These are phyloP conservation scores for Gambusia yucatana DNA, from an alignment of 2,797 vertebrate species.

Conservation along the genomic window DNA sequence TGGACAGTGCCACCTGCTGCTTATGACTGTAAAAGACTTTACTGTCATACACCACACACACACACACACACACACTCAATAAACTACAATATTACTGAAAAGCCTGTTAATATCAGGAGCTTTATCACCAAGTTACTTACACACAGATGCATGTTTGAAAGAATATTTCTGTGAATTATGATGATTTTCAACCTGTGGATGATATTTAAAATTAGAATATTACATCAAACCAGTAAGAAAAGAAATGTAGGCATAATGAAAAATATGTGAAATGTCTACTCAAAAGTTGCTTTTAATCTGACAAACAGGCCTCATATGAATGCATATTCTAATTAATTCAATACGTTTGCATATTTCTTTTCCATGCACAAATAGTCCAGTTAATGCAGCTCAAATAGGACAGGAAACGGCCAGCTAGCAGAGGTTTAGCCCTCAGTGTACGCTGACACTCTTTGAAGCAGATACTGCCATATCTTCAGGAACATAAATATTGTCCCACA, in stretches of 20 bases:
- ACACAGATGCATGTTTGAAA: too few relatives aligned
- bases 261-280: too few relatives aligned
- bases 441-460: constrained; percentile 44
- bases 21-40: constrained; percentile 21
- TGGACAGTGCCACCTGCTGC: constrained; percentile 71
- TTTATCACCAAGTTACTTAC: too few relatives aligned
- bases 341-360: background rate
- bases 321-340: background rate
- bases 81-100: too few relatives aligned
- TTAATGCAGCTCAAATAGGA: constrained; percentile 11
- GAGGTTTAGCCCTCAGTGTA: constrained; percentile 19
- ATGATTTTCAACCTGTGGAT: too few relatives aligned
- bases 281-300: too few relatives aligned
- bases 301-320: too few relatives aligned
- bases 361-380: background rate
- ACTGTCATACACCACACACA: background rate
- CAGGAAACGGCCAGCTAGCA: constrained; percentile 10
- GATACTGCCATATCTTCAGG: constrained; percentile 54
- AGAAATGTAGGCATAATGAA: too few relatives aligned
- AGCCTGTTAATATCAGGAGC: too few relatives aligned
- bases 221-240: background rate
- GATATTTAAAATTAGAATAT: too few relatives aligned
- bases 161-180: too few relatives aligned
- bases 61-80: too few relatives aligned
- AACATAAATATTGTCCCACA: constrained; percentile 75